phyloP scores from a whole-genome alignment of 2,888 invertebrate species.

The Dasysyrphus tricinctus region DNA sequence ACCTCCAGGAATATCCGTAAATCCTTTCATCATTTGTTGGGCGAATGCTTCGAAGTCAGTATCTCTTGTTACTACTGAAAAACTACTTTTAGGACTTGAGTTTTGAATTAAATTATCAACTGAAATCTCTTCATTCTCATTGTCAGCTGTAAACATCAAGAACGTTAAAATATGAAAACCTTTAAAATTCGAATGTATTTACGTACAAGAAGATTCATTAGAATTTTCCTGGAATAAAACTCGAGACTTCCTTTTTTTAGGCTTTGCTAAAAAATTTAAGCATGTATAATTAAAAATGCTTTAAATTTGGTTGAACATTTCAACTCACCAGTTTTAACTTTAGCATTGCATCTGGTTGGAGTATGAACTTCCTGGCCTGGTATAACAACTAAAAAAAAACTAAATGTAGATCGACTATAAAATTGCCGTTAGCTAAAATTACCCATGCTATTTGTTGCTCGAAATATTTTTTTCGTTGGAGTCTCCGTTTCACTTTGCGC shows the following conservation, averaged over 20 bases:
- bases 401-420: neutral
- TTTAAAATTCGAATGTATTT: neutral
- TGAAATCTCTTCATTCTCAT: neutral
- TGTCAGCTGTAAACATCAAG: neutral
- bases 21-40: constrained; percentile 8
- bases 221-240: neutral
- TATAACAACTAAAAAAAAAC: constrained; percentile 16
- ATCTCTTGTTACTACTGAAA: constrained; percentile 12
- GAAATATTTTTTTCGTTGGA: constrained; percentile 28
- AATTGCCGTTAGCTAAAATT: neutral
- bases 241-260: constrained; percentile 4
- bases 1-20: neutral
- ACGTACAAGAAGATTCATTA: constrained; percentile 16
- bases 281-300: neutral
- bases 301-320: neutral
- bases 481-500: constrained; percentile 17
- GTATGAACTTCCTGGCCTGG: neutral
- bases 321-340: neutral
- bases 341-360: neutral
- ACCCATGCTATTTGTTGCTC: constrained; percentile 36
- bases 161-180: neutral
- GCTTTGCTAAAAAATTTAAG: neutral
- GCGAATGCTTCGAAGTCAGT: constrained; percentile 29
- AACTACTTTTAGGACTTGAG: neutral
- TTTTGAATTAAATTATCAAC: neutral